Evolutionary conservation across 2,113 vertebrate species (phyloP).

Genomic region (Myotis davidii): DNA sequence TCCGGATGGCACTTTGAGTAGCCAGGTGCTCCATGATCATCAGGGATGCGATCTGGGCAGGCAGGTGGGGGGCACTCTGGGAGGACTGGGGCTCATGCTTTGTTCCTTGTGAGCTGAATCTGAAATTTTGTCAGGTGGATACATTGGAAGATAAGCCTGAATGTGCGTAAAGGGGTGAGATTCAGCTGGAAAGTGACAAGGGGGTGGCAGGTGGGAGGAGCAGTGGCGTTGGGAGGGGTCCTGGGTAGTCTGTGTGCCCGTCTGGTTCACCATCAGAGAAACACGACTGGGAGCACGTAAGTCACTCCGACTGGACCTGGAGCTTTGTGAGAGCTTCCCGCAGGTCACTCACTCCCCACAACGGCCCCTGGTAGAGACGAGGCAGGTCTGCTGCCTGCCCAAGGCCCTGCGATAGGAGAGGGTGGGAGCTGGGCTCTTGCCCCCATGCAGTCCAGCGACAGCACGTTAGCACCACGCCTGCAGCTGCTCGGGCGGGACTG

Average conservation of each 20-base stretch:
- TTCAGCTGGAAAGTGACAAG: not conserved
- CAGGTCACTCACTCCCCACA: fast-evolving
- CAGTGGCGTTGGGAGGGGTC: fast-evolving
- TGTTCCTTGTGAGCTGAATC: not conserved
- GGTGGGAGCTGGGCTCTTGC: no score
- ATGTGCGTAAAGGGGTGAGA: not conserved
- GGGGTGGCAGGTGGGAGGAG: not conserved
- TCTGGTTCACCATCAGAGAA: no score
- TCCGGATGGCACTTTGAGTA: not conserved
- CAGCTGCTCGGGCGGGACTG: not conserved
- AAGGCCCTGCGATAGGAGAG: fast-evolving
- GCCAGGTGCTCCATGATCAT: not conserved
- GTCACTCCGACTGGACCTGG: fast-evolving
- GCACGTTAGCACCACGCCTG: fast-evolving
- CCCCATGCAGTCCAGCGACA: not conserved
- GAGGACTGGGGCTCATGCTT: not conserved
- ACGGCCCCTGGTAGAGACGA: not conserved
- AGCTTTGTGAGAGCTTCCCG: fast-evolving
- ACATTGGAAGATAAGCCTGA: not conserved
- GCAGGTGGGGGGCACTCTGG: no score
- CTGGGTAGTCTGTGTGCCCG: not conserved
- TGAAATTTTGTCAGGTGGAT: not conserved
- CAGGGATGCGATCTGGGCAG: not conserved
- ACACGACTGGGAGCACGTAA: fast-evolving
- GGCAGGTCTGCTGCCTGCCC: not conserved